Base-by-base conservation (phyloP, 2,113 vertebrate species). In the Cyanoramphus novaezelandiae region DNA sequence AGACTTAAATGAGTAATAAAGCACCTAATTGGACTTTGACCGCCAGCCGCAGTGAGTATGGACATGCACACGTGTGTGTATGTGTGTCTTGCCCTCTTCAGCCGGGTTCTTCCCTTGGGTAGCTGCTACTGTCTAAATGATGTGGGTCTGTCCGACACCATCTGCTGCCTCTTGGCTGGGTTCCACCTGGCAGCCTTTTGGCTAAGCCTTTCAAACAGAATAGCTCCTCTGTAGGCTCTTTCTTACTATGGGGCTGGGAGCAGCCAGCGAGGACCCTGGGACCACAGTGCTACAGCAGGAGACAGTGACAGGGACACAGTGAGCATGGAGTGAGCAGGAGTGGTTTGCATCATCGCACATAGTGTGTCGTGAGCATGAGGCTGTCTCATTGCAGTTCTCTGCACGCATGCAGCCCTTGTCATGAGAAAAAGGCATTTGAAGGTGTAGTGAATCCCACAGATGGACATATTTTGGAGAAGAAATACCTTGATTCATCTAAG, bases 321-420 rank as follows among this genome's bases (percentile, higher is more conserved):
- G n/a, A n/a, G n/a, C n/a, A n/a, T n/a, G n/a, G n/a, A n/a, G n/a
- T n/a, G 31, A 19, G 35, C 5, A 1, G 37, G 68, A 86, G 35
- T 37, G 37, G 28, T 31, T 35, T 83, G 63, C 31, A 20, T 31
- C 67, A 0, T 43, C 1, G 0, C 13, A 33, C 50, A 20, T 28
- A 2, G 0, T 0, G 7, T 18, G 43, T 21, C 50, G 4, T 0
- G 0, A 60, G 33, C 13, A 6, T 1, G 6, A 35, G 4, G 67
- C 82, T 39, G 2, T 52, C 24, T 41, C 29, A 1, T 91, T 72
- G 37, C 63, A 8, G 7, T 46, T 65, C 39, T 88, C 46, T 47
- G 41, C 17, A 6, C 33, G 25, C 44, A 4, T 2, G 3, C 9
- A 6, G 37, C 28, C 41, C 12, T 62, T 16, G 7, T 16, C 4